Base-by-base conservation (phyloP, 2,888 invertebrate species). In the Eupithecia subfuscata region DNA sequence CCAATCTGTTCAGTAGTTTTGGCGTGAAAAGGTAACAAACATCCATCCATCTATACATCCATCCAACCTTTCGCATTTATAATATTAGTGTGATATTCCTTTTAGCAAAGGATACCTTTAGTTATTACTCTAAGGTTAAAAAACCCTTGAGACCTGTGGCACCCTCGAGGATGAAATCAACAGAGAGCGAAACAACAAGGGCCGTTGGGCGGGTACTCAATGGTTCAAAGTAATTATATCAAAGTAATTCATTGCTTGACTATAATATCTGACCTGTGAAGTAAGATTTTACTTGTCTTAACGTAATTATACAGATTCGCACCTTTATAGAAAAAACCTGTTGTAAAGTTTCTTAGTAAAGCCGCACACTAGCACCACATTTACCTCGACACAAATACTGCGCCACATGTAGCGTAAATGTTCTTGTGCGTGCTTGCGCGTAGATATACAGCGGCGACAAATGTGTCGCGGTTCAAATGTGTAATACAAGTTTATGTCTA, bases 171-270 rank as follows among this genome's bases (percentile, higher is more conserved):
- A 75, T 60, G 68, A 73, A 75, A 70, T 70, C 72, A 75, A 74
- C 74, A 72, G 45, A 67, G 60, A 69, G 52, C 34, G n/a, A 64
- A 65, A 65, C 71, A 12, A 74, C 71, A 18, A 74, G 69, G 30
- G 63, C 69, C 37, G 56, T 52, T 70, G 64, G 65, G 67, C 40
- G 2, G 40, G 18, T 63, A 72, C 74, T 65, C 71, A 71, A 74
- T 77, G 74, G 34, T 69, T 69, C 52, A 65, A 76, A 71, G 71
- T 76, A 70, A 76, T 73, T 73, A 68, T 69, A 74, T 73, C 76
- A 74, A 73, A 76, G 71, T 56, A 37, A 60, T 43, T 69, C 30
- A 25, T 67, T 11, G 68, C 45, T 70, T 68, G 25, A 60, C 25
- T 6, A 12, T 60, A 14, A 56, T 22, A 56, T 56, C 2, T 12